Evolutionary conservation across 2,113 vertebrate genomes (phyloP).

Genomic region (Tyto alba): DNA sequence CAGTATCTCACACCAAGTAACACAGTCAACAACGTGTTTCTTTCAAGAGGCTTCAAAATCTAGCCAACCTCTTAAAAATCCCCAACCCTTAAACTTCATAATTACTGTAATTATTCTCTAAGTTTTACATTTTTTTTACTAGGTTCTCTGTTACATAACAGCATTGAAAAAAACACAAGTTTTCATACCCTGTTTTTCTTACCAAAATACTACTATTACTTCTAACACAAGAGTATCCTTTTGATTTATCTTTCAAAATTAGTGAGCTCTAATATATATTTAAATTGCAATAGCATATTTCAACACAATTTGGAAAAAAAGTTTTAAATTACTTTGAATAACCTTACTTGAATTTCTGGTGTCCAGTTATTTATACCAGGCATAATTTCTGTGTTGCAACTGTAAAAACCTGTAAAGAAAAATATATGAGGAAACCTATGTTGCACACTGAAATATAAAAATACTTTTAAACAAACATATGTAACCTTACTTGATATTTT

Average conservation of each 20-base stretch:
- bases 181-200: background rate
- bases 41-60: background rate
- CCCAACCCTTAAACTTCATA: background rate
- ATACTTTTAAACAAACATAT: background rate
- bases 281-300: background rate
- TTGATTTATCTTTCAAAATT: background rate
- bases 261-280: background rate
- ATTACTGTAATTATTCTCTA: background rate
- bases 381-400: slow-evolving; percentile 97
- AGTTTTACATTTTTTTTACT: background rate
- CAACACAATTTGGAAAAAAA: background rate
- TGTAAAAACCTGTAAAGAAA: slow-evolving; percentile 87
- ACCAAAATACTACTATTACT: background rate
- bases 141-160: background rate
- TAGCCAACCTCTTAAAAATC: background rate
- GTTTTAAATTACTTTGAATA: background rate
- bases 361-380: slow-evolving; percentile 98
- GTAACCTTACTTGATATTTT: background rate
- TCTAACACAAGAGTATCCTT: background rate
- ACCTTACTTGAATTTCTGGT: slow-evolving; percentile 87
- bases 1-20: background rate
- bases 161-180: background rate
- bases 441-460: background rate
- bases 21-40: background rate
- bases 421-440: background rate